Conservation (phyloP, 2,113 vertebrate genomes). For the Pao palembangensis region DNA sequence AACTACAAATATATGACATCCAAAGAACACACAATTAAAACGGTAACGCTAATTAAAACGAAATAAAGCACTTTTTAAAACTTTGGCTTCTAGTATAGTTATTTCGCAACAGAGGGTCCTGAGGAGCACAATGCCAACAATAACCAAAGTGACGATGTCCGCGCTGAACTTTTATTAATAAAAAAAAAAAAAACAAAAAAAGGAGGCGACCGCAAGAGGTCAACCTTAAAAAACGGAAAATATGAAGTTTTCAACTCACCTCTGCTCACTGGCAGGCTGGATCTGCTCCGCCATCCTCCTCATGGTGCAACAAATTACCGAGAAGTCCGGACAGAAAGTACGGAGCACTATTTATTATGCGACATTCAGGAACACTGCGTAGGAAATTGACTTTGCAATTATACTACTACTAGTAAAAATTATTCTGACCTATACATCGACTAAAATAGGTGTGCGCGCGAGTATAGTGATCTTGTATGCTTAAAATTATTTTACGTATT, state of each 20-base stretch:
- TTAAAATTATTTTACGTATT: too few relatives aligned
- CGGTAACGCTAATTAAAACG: neutral
- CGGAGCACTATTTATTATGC: neutral
- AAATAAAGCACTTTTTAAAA: neutral
- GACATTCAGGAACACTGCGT: conserved; percentile 18
- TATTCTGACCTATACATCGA: too few relatives aligned
- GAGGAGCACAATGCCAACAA: neutral
- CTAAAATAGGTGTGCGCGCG: too few relatives aligned
- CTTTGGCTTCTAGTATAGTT: neutral
- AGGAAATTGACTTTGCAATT: neutral
- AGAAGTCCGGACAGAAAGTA: neutral
- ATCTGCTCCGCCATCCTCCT: conserved; percentile 63
- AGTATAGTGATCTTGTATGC: too few relatives aligned
- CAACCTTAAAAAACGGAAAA: neutral
- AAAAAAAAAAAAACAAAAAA: too few relatives aligned
- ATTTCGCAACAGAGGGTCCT: too few relatives aligned
- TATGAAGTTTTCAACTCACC: conserved; percentile 26
- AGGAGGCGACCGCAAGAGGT: too few relatives aligned
- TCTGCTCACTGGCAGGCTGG: conserved; percentile 25
- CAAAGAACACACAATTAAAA: neutral
- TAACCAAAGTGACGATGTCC: too few relatives aligned
- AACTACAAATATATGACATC: neutral
- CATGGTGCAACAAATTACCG: conserved; percentile 28
- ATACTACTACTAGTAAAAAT: too few relatives aligned
- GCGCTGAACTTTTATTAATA: too few relatives aligned